Percentiles rank a stretch among this genome's conserved stretches.
Conservation (phyloP, 2,797 vertebrate genomes). For the Bryconaethiops microstoma region DNA sequence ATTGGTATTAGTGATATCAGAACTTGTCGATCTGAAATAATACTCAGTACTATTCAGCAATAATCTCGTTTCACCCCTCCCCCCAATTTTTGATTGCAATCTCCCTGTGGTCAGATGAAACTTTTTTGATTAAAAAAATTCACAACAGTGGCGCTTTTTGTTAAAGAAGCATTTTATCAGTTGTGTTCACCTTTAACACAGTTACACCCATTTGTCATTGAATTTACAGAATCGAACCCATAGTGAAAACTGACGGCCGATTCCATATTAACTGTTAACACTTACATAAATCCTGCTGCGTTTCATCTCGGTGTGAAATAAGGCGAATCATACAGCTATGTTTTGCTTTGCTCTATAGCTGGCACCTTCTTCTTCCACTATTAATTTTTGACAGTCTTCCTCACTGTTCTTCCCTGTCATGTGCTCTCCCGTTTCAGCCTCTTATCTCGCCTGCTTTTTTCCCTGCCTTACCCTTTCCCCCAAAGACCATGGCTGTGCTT, state of each 20-base stretch:
- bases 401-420: conserved; percentile 57
- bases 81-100: too few species aligned
- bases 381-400: conserved; percentile 65
- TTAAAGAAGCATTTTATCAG: not conserved
- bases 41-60: too few species aligned
- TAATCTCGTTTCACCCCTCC: too few species aligned
- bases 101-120: too few species aligned
- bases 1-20: too few species aligned
- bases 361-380: conserved; percentile 37
- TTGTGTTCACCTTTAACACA: not conserved
- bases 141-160: not conserved
- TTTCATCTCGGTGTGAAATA: conserved; percentile 4
- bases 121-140: not conserved
- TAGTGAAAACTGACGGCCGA: not conserved
- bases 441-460: conserved; percentile 69
- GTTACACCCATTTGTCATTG: not conserved
- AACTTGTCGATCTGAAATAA: too few species aligned
- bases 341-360: conserved; percentile 35
- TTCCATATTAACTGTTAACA: not conserved
- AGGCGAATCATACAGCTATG: conserved; percentile 5
- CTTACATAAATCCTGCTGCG: not conserved
- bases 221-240: not conserved
- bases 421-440: conserved; percentile 64
- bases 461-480: conserved; percentile 63
- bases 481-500: conserved; percentile 65